Evolutionary conservation across 2,888 invertebrate species (phyloP), one percentile per base, ranked within the genome.

Genomic region (Ptilodon capucinus): DNA sequence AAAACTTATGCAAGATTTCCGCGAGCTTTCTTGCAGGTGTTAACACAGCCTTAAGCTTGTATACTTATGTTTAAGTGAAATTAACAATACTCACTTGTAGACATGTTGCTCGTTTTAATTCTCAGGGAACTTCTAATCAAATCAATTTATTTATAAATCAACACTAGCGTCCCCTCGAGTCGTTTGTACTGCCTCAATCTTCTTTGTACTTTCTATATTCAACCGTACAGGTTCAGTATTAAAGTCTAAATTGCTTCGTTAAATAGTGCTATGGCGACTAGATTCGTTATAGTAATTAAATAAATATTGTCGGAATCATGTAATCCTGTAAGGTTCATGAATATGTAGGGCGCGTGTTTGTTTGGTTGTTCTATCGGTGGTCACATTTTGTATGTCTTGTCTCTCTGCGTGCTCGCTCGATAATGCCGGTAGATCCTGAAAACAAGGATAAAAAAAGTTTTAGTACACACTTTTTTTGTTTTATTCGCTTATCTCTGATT

Each of bases 191-290:
- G 65, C 68, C 54, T 76, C 69, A 68, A 65, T 64, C 55, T 57
- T 78, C 70, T 87, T 89, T 89, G 87, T 88, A 88, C 86, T 88
- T 74, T 68, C 61, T 65, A 61, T 61, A 42, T 57, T 64, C 49
- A 57, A 65, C 51, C 60, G 60, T 63, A 69, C 53, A 57, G 30
- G 60, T 68, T 79, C 77, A 79, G 51, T 64, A 61, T 74, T 76
- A 73, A 69, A 76, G 74, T 84, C 76, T 83, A 81, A 84, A 79
- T 81, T 84, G 78, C 79, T 84, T 82, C 80, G 76, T 81, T 81
- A 84, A 84, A 81, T 84, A 87, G 86, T 88, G 88, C 88, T 88
- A 84, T 81, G 75, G 82, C 82, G 90, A 91, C 90, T 91, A 91
- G 90, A 91, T 84, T 91, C 83, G 90, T 90, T 80, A 72, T 78